Conservation (phyloP, 2,797 vertebrate genomes). For the Trichosurus vulpecula region DNA sequence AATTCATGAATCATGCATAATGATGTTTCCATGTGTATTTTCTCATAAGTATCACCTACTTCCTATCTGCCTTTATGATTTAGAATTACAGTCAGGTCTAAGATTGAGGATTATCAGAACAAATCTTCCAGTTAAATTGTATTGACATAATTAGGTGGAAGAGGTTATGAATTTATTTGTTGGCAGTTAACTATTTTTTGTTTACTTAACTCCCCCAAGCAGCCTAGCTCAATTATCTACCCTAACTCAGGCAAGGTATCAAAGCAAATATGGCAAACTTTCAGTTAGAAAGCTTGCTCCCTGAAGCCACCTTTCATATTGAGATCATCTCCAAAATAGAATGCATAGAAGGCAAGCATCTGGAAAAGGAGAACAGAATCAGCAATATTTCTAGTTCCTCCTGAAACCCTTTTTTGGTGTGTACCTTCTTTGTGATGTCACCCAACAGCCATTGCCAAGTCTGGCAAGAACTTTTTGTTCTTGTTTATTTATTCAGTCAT, state of each 20-base stretch:
- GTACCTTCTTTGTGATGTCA: neutral
- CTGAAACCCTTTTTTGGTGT: neutral
- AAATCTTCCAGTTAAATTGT: neutral
- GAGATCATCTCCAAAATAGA: neutral
- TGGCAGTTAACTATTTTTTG: neutral
- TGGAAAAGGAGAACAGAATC: accelerated
- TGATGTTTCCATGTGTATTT: neutral
- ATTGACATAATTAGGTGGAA: neutral
- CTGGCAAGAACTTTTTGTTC: neutral
- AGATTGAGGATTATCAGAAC: neutral
- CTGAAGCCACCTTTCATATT: neutral
- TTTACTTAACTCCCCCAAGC: neutral
- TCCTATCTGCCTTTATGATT: neutral
- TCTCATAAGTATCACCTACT: neutral
- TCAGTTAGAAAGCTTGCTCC: neutral
- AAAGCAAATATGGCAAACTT: neutral
- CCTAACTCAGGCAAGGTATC: neutral
- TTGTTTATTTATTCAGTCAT: neutral
- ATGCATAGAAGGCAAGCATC: neutral
- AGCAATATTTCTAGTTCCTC: neutral
- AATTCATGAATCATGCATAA: neutral
- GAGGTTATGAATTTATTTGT: neutral
- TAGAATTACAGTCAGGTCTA: neutral
- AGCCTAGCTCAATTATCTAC: neutral
- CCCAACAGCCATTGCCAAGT: neutral